Conservation (phyloP, 2,797 vertebrate species). For the Vespertilio murinus region DNA sequence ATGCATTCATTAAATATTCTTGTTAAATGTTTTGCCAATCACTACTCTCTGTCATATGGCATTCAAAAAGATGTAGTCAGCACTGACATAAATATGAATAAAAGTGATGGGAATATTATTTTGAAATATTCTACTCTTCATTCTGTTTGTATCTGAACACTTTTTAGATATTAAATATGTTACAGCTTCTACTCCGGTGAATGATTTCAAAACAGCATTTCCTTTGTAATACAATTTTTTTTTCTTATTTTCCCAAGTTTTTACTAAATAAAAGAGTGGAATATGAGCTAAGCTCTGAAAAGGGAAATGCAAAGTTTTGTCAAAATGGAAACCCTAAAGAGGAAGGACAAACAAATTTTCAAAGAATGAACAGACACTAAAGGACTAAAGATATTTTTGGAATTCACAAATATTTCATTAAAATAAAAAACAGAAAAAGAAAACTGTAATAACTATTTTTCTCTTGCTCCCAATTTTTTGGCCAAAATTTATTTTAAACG, state of each 20-base stretch:
- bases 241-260: not conserved
- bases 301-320: not conserved
- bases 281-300: not conserved
- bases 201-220: not conserved
- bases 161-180: not conserved
- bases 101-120: not conserved
- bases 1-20: not conserved
- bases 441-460: not conserved
- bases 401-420: not conserved
- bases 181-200: not conserved
- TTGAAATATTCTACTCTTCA: constrained; percentile 11
- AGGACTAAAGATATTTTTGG: not conserved
- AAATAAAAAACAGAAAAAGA: not conserved
- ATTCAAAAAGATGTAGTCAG: not conserved
- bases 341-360: not conserved
- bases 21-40: not conserved
- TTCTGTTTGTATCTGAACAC: not conserved
- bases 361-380: not conserved
- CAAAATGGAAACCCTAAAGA: not conserved
- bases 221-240: not conserved
- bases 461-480: not conserved
- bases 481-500: not conserved
- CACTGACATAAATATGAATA: not conserved
- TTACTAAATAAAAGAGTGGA: not conserved
- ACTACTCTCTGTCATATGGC: not conserved